Conservation (phyloP, 2,797 vertebrate species). For the Micrastur ruficollis region DNA sequence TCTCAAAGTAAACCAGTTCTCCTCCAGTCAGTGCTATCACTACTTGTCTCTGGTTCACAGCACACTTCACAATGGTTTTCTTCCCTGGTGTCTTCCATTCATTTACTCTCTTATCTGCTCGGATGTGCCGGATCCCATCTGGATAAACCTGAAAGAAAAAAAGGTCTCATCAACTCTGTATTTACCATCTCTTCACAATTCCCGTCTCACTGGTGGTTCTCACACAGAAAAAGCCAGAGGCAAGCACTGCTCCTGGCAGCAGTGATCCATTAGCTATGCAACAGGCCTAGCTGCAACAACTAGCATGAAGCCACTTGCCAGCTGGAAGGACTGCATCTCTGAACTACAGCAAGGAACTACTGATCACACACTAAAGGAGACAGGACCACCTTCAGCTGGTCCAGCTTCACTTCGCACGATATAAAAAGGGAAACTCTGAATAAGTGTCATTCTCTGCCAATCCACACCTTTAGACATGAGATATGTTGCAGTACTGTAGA, state of each 20-base stretch:
- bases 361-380: neutral
- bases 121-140: constrained; percentile 95
- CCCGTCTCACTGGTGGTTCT: neutral
- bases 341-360: neutral
- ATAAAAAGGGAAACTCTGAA: neutral
- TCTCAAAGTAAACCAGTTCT: constrained; percentile 98
- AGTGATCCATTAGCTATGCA: neutral
- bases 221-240: neutral
- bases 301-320: rapidly evolving
- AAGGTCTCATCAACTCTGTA: neutral
- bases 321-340: neutral
- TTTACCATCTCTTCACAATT: neutral
- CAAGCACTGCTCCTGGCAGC: neutral
- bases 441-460: neutral
- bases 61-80: constrained; percentile 96
- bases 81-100: constrained; percentile 99
- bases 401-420: neutral
- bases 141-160: constrained; percentile 87
- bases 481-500: neutral
- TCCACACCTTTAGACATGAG: neutral
- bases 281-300: neutral
- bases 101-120: constrained; percentile 97
- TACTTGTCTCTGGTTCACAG: constrained; percentile 97
- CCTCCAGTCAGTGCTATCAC: constrained; percentile 97
- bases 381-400: neutral